Evolutionary conservation across 2,888 invertebrate genomes (phyloP), one percentile per base, ranked within the genome.

Genomic region (Meiosimyza decipiens): DNA sequence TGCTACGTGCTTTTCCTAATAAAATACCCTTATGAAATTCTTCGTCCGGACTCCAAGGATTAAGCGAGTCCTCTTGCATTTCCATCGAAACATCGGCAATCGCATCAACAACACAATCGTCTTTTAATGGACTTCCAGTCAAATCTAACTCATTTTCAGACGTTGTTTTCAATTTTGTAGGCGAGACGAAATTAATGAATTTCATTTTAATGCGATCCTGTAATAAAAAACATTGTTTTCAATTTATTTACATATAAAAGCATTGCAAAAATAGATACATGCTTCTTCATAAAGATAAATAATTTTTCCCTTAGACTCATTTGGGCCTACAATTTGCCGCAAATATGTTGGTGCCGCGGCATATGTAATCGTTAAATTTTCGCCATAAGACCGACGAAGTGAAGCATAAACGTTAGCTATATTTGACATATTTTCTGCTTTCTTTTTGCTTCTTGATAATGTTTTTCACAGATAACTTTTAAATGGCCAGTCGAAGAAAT

Each of bases 121-220:
- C 87, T 73, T 85, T 86, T 1, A 87, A 71, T 3, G 87, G 87
- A 64, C 86, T 86, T 6, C 87, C 87, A 0, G 87, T 87, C 15
- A 87, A 75, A 74, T 87, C 81, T 9, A 84, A 73, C 60, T 80
- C 77, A 0, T 68, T 33, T 62, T 59, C 13, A 28, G 5, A 47
- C 13, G 67, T 76, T 0, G 78, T 74, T 3, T 79, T 77, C 6
- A 78, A 33, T 60, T 80, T 80, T 3, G 75, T 73, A 6, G 80
- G 81, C 12, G 81, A 77, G 6, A 67, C 16, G 6, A 75, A 55
- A 28, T 77, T 78, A 0, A 72, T 69, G 0, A 80, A 78, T 57
- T 79, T 78, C 6, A 71, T 66, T 9, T 55, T n/a, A 4, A 55
- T 72, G 16, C 13, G 73, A 63, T 4, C 57, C 76, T 7, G 73